These are phyloP conservation scores for Melieria omissa DNA, from an alignment of 2,888 invertebrate genomes.

Conservation along the genomic window DNA sequence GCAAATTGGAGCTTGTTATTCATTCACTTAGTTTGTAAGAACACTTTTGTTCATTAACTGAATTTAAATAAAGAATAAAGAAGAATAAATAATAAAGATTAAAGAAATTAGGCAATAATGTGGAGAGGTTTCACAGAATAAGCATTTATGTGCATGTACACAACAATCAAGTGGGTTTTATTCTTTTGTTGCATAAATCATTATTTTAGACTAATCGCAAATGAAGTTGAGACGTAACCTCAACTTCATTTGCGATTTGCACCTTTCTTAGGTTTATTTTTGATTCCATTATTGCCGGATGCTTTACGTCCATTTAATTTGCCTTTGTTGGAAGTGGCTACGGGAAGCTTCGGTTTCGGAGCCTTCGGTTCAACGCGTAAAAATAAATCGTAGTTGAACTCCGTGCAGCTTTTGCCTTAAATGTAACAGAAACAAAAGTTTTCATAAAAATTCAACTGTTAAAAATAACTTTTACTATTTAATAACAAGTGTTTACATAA, in stretches of 20 bases:
- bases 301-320: conserved; percentile 61
- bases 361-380: conserved; percentile 62
- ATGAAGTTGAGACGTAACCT: background rate
- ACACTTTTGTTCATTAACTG: no score
- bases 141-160: no score
- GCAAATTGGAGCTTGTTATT: no score
- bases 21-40: no score
- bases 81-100: no score
- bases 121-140: no score
- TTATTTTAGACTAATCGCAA: background rate
- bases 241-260: conserved; percentile 4
- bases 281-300: conserved; percentile 50
- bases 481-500: no score
- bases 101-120: no score
- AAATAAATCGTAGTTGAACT: conserved; percentile 66
- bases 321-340: conserved; percentile 52
- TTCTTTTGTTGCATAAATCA: background rate
- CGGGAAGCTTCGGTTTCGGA: conserved; percentile 57
- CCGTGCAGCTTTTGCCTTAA: conserved; percentile 62
- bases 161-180: no score
- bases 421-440: conserved; percentile 13
- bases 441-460: background rate
- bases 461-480: no score
- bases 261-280: conserved; percentile 56
- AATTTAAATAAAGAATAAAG: no score